Base-by-base conservation (phyloP, 1,140 invertebrate genomes). In the Drosophila lacertosa region DNA sequence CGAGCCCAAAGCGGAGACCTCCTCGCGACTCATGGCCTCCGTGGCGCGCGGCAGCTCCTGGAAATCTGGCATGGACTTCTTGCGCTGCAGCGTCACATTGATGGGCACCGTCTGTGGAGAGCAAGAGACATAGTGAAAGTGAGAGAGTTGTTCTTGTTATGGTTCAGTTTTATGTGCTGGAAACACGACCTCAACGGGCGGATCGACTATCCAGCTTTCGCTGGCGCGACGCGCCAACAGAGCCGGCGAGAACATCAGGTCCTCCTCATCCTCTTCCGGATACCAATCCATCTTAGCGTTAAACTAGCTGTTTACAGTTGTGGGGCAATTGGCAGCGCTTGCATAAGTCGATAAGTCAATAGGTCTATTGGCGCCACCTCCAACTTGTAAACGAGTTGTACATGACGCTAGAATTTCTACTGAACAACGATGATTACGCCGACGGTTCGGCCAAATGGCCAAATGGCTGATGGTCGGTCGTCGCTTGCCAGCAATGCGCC, bases 41-140 rank as follows among this genome's bases (percentile, higher is more conserved):
- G 95, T 94, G 62, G 95, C 94, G 57, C 94, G 94, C 20, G 96
- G 96, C 90, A 97, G 93, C 54, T 94, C 95, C 66, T 95, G 96
- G 88, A 96, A 96, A 92, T 99, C 98, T 15, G 98, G 98, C 92
- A 99, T 93, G 81, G 98, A 97, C 93, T 98, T 98, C 93, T 99
- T 98, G 78, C 97, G 93, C 93, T 97, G 95, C 78, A 97, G 92
- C 77, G 95, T 93, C 83, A 94, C 93, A 74, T 94, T 93, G 63
- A 94, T 94, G 82, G 95, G 95, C 84, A 95, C 92, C 91, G 93
- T 94, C 95, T 96, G 93, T 64, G n/a, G n/a, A n/a, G n/a, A n/a
- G 35, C 9, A 35, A 92, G 59, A 35, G 24, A 16, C 0, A 48
- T 2, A 44, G 5, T 20, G 0, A 48, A 4, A 44, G 5, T 20